phyloP scores from a whole-genome alignment of 2,797 vertebrate genomes.

The Sebastes hubbsi region DNA sequence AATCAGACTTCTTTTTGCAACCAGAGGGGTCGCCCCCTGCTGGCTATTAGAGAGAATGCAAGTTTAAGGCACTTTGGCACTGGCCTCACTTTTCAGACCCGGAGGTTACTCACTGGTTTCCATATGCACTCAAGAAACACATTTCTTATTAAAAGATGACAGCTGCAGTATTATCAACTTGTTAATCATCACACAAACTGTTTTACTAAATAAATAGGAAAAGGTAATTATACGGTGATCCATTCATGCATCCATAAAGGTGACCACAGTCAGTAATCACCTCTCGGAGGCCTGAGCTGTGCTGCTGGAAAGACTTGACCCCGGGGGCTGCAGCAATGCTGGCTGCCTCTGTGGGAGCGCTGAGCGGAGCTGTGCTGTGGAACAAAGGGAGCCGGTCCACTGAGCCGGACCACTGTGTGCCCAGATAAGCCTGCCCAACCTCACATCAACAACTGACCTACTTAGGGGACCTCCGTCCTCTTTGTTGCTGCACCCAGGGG shows the following conservation, averaged over 20 bases:
- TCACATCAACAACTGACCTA: constrained; percentile 76
- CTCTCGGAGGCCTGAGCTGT: constrained; percentile 28
- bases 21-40: too few relatives aligned
- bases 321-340: constrained; percentile 47
- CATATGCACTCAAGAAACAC: background rate
- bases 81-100: too few relatives aligned
- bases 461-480: constrained; percentile 67
- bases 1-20: too few relatives aligned
- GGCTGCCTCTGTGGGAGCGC: constrained; percentile 66
- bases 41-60: fast-evolving
- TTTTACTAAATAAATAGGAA: background rate
- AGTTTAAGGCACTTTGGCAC: fast-evolving
- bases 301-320: constrained; percentile 67
- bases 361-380: constrained; percentile 50
- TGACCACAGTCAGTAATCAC: constrained; percentile 14
- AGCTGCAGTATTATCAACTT: background rate
- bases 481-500: constrained; percentile 41
- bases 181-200: background rate
- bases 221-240: background rate
- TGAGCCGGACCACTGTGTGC: constrained; percentile 69
- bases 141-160: background rate
- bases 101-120: background rate
- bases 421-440: constrained; percentile 67
- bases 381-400: constrained; percentile 72
- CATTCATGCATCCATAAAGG: constrained; percentile 12